Base-by-base conservation (phyloP, 2,113 vertebrate genomes). In the Dicaeum eximium region DNA sequence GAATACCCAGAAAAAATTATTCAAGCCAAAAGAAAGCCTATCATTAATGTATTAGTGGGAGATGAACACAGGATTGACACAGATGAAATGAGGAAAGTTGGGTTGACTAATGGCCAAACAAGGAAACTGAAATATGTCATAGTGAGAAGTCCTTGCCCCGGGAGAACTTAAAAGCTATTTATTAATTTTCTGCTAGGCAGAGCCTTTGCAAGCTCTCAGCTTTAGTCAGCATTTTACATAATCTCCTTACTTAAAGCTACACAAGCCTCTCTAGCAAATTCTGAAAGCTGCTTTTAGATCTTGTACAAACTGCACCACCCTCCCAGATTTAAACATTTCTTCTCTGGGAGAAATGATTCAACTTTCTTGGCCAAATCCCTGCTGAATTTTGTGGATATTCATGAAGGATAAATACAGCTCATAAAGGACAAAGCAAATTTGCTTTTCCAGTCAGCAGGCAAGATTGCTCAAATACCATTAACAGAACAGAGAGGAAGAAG, bases 171-270 rank as follows among this genome's bases (percentile, higher is more conserved):
- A 77, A 92, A 91, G 71, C 69, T 91, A 61, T 87, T 91, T 83
- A 89, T 91, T 96, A 85, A 93, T 93, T 91, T 93, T 38, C 61
- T 96, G 44, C 69, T 50, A 88, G 78, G 91, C 77, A 92, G 38
- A 74, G 23, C 31, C 72, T 89, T 62, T 67, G 79, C 92, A 90
- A 77, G 66, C 83, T 90, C 79, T 75, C 58, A 66, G 69, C 53
- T 87, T 82, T 80, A 50, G 82, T 96, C 93, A 91, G 90, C 91
- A 79, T 89, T 98, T 97, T 97, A 94, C 96, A 97, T 96, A 96
- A 97, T 97, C 97, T 97, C 94, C 95, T 98, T 96, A 97, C 96
- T 97, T 93, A 94, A 96, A 95, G 94, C 95, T 97, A 95, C 72
- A 96, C 96, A 97, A 93, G 77, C 27, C 79, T 97, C 94, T 95